Base-by-base conservation (phyloP, 2,888 invertebrate genomes). In the Thysanoteuthis rhombus region DNA sequence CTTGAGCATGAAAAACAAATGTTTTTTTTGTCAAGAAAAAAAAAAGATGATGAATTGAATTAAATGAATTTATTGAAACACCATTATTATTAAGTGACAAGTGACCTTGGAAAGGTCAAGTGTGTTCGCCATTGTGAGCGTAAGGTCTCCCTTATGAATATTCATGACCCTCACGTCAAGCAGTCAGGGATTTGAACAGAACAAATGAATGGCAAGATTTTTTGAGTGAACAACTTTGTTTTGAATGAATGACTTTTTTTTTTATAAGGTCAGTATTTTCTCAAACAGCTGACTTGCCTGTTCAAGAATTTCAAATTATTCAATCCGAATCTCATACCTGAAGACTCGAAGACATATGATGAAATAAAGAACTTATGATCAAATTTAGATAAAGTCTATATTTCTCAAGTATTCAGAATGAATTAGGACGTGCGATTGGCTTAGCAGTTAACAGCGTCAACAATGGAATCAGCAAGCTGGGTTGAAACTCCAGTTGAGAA, bases 11-110 rank as follows among this genome's bases (percentile, higher is more conserved):
- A n/a, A n/a, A 5, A 75, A 75, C 75, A 12, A 75, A 52, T 25
- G 19, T 52, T 52, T 52, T 52, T 52, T 52, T 52, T 52, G 2
- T 52, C 52, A 52, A 52, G 25, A 52, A 47, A 47, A 47, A 47
- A 47, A 12, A 75, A 75, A 75, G n/a, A 75, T 75, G 75, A 75
- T 75, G 10, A 75, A 75, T 75, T 75, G 75, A 75, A 75, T 75
- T n/a, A 75, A 75, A 75, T 75, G 75, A n/a, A n/a, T 75, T 75
- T 75, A 75, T 75, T 75, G 75, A 75, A 75, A 75, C 75, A 75
- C 75, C n/a, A 75, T 75, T 75, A 75, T 75, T 75, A 75, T 75
- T 75, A 75, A 75, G 75, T 75, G 75, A 75, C 75, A 75, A 75
- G 16, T 75, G 75, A 75, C 75, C 75, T 75, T 75, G 75, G 16